These are phyloP conservation scores for Agraylea sexmaculata DNA, from an alignment of 1,140 invertebrate species.

Conservation along the genomic window DNA sequence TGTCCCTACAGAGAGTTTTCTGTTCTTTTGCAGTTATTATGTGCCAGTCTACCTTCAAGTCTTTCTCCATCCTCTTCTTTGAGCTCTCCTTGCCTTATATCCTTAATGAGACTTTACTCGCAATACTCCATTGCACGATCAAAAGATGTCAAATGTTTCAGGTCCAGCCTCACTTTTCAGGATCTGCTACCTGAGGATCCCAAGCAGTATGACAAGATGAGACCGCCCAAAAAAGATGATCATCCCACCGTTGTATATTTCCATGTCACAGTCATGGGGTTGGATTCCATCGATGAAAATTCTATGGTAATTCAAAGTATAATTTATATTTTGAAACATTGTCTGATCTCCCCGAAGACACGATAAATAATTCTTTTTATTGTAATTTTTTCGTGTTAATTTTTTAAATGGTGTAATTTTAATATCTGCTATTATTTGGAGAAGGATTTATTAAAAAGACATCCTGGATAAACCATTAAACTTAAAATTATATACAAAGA, in stretches of 20 bases:
- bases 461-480: too few species aligned
- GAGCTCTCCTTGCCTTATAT: not conserved
- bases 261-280: slow-evolving; percentile 84
- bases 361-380: too few species aligned
- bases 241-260: slow-evolving; percentile 78
- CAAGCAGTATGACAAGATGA: slow-evolving; percentile 80
- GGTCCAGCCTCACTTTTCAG: slow-evolving; percentile 63
- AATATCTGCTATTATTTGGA: too few species aligned
- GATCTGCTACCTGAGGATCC: slow-evolving; percentile 77
- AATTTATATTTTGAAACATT: too few species aligned
- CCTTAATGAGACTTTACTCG: not conserved
- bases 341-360: too few species aligned
- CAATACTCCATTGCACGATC: not conserved
- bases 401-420: too few species aligned
- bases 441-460: too few species aligned
- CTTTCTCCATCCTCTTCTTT: too few species aligned
- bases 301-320: slow-evolving; percentile 89
- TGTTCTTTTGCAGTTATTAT: slow-evolving; percentile 1
- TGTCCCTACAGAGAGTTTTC: not conserved
- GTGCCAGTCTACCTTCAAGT: too few species aligned
- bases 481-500: too few species aligned
- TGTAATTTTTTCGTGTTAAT: too few species aligned
- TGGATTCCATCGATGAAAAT: slow-evolving; percentile 85
- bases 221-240: slow-evolving; percentile 77
- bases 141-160: slow-evolving; percentile 23